Conservation (phyloP, 1,140 invertebrate genomes). For the Berghia stephanieae region DNA sequence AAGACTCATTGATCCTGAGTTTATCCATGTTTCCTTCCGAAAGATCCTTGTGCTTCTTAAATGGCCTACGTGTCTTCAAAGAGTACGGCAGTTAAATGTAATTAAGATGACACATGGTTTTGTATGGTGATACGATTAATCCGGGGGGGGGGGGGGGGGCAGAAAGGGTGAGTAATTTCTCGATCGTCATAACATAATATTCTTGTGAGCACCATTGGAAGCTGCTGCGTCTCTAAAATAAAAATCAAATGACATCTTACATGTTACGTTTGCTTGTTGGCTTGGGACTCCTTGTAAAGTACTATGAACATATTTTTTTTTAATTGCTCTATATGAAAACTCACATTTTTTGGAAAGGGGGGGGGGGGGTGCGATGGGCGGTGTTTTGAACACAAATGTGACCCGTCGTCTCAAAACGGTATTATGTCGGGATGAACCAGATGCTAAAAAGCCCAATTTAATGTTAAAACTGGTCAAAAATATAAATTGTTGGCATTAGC, state of each 20-base stretch:
- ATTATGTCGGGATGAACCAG: too few species aligned
- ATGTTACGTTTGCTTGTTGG: neutral
- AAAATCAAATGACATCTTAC: neutral
- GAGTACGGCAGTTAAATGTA: neutral
- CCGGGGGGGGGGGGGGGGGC: neutral
- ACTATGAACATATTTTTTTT: too few species aligned
- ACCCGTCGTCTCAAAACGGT: too few species aligned
- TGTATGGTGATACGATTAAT: neutral
- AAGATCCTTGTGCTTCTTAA: neutral
- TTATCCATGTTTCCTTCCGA: neutral
- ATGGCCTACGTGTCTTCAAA: neutral
- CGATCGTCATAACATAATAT: neutral
- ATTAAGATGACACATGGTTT: neutral
- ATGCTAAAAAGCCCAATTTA: too few species aligned
- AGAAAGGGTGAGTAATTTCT: neutral
- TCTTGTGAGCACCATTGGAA: neutral
- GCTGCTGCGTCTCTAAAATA: neutral
- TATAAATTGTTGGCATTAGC: too few species aligned
- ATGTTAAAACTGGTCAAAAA: too few species aligned
- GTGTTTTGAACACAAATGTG: too few species aligned
- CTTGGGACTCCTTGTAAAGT: neutral
- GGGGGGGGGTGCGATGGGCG: too few species aligned
- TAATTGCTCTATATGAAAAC: neutral
- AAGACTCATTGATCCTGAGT: neutral
- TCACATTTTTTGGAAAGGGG: neutral